A percentile compares a stretch with the other conserved stretches of the same genome.
These are phyloP conservation scores for Labrus mixtus DNA, from an alignment of 2,113 vertebrate genomes.

Conservation along the genomic window DNA sequence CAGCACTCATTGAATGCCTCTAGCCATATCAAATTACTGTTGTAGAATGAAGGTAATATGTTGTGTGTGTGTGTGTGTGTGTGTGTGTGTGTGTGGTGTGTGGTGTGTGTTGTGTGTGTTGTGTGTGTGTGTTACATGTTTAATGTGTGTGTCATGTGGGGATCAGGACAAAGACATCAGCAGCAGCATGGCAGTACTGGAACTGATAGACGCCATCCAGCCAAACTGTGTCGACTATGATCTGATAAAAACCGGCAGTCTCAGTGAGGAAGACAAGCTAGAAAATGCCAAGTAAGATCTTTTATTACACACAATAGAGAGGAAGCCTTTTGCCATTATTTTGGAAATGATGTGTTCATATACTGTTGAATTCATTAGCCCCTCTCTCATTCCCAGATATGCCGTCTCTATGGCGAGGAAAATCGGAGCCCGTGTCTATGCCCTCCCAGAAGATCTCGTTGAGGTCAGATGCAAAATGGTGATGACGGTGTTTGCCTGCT, in stretches of 20 bases:
- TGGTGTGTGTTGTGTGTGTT: conserved; percentile 23
- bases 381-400: conserved; percentile 82
- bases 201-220: conserved; percentile 97
- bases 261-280: conserved; percentile 92
- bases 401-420: conserved; percentile 96
- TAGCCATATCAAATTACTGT: not conserved
- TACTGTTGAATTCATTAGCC: not conserved
- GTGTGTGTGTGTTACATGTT: not conserved
- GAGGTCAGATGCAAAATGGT: conserved; percentile 99
- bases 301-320: not conserved
- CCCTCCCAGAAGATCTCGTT: conserved; percentile 95
- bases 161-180: conserved; percentile 94
- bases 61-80: conserved; percentile 6
- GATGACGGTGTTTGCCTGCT: conserved; percentile 97
- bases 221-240: conserved; percentile 94
- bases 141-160: conserved; percentile 19
- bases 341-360: not conserved
- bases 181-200: conserved; percentile 93
- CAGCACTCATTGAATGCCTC: too few relatives aligned
- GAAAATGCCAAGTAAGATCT: conserved; percentile 95
- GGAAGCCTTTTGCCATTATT: too few relatives aligned
- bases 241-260: conserved; percentile 90
- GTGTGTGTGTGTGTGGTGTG: not conserved
- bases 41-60: not conserved
- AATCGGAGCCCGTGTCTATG: conserved; percentile 95